phyloP scores from a whole-genome alignment of 1,140 invertebrate species.

The Drosophila equinoxialis region DNA sequence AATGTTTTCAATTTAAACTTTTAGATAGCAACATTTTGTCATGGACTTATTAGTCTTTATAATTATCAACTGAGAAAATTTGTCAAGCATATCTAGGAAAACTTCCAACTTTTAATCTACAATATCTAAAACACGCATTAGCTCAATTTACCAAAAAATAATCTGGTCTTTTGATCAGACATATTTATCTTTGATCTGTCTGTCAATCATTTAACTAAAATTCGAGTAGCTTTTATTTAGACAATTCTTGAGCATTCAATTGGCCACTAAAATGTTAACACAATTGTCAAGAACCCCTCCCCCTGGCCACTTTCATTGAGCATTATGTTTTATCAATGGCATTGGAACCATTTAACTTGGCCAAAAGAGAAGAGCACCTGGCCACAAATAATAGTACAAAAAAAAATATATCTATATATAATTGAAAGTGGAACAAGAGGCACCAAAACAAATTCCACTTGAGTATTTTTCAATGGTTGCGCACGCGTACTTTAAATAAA shows the following conservation, averaged over 20 bases:
- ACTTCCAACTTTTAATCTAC: too few relatives aligned
- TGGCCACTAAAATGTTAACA: conserved; percentile 63
- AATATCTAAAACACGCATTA: not conserved
- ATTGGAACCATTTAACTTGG: conserved; percentile 32
- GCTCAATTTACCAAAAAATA: not conserved
- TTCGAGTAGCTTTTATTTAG: conserved; percentile 54
- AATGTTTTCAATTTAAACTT: too few relatives aligned
- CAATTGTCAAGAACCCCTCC: conserved; percentile 42
- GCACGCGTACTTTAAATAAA: conserved; percentile 62
- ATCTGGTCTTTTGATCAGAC: not conserved
- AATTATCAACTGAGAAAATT: too few relatives aligned
- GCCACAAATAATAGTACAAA: conserved; percentile 1
- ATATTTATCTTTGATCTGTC: not conserved
- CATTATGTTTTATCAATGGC: conserved; percentile 52
- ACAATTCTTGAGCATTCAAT: conserved; percentile 48
- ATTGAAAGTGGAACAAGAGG: conserved; percentile 71
- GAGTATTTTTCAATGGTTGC: conserved; percentile 68
- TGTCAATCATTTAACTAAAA: conserved; percentile 24
- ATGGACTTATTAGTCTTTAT: too few relatives aligned
- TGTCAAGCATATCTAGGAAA: too few relatives aligned
- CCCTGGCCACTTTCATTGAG: conserved; percentile 38
- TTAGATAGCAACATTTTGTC: too few relatives aligned
- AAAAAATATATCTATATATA: conserved; percentile 14
- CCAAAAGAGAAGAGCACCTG: conserved; percentile 34
- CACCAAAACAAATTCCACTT: conserved; percentile 64